Evolutionary conservation across 1,140 invertebrate species (phyloP).

Genomic region (Caenorhabditis remanei): DNA sequence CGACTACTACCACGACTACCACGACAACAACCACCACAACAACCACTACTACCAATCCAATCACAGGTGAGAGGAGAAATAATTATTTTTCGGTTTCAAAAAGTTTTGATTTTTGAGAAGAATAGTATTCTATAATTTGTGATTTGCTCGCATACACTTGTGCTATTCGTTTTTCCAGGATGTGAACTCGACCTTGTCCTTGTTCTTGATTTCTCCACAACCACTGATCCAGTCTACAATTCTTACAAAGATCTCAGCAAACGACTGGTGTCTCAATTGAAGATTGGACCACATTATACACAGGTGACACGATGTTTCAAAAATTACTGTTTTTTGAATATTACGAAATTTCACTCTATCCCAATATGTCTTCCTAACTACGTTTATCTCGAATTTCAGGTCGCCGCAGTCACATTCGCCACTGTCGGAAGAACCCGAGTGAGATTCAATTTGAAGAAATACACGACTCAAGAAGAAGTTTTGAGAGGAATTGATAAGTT

Average conservation of each 20-base stretch:
- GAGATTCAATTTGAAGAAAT: constrained; percentile 73
- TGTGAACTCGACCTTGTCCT: constrained; percentile 75
- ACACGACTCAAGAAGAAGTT: constrained; percentile 72
- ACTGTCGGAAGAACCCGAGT: constrained; percentile 73
- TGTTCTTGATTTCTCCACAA: constrained; percentile 76
- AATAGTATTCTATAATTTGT: too few species aligned
- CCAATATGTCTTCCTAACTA: background rate
- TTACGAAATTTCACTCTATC: background rate
- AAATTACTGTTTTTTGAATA: background rate
- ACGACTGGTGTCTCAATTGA: constrained; percentile 69
- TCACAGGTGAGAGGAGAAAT: constrained; percentile 62
- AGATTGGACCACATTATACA: constrained; percentile 74
- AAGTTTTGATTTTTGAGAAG: too few species aligned
- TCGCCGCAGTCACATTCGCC: constrained; percentile 74
- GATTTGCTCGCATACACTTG: too few species aligned
- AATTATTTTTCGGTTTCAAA: background rate
- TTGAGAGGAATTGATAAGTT: constrained; percentile 69
- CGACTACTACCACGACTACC: constrained; percentile 75
- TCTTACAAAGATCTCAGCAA: constrained; percentile 70
- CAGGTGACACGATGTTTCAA: constrained; percentile 57
- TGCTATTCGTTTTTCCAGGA: constrained; percentile 53
- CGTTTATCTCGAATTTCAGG: constrained; percentile 53
- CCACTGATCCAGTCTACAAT: constrained; percentile 73
- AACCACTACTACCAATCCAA: constrained; percentile 69
- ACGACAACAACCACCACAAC: constrained; percentile 75